These are phyloP conservation scores for Stegana nigrithorax DNA, from an alignment of 2,888 invertebrate species.

Conservation along the genomic window DNA sequence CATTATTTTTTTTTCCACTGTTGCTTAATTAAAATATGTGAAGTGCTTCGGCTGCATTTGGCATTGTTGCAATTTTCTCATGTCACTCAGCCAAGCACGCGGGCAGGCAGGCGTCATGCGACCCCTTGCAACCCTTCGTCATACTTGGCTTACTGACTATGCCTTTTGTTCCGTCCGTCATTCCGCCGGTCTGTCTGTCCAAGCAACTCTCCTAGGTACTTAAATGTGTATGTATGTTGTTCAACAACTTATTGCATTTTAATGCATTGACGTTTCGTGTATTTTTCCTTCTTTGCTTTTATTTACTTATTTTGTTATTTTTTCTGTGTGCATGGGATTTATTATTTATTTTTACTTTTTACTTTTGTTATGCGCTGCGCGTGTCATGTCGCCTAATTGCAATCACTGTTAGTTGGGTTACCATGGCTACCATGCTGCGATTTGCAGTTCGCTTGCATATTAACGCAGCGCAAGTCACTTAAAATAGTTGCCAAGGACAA, in stretches of 20 bases:
- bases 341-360: no score
- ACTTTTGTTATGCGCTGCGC: not conserved
- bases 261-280: no score
- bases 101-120: not conserved
- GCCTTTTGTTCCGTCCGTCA: not conserved
- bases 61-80: not conserved
- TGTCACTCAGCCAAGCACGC: not conserved
- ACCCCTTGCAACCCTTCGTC: not conserved
- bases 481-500: no score
- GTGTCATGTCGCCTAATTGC: not conserved
- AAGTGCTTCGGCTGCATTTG: not conserved
- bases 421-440: no score
- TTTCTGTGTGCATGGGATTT: no score
- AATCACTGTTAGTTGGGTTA: not conserved
- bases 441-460: no score
- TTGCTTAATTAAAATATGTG: not conserved
- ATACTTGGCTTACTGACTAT: conserved; percentile 4
- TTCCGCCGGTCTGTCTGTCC: not conserved
- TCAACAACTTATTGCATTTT: not conserved
- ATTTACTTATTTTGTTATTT: no score
- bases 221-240: not conserved
- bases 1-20: no score
- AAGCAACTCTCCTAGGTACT: not conserved
- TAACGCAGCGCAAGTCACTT: no score
- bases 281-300: no score